These are phyloP conservation scores for Lydus trimaculatus DNA, from an alignment of 2,888 invertebrate genomes.

Conservation along the genomic window DNA sequence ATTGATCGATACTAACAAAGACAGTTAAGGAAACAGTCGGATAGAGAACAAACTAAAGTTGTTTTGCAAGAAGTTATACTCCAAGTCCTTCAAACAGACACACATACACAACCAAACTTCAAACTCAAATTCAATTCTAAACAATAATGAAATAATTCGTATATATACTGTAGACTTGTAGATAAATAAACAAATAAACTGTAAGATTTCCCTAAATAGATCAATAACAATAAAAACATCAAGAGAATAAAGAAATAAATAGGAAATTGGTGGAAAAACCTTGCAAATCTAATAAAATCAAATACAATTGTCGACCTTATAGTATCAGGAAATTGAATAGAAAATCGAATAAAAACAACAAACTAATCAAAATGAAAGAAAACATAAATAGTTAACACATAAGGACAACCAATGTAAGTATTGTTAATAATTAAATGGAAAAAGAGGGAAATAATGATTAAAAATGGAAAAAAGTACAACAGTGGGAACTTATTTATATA, in stretches of 20 bases:
- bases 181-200: not conserved
- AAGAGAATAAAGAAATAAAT: not conserved
- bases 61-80: not conserved
- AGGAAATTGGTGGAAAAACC: conserved; percentile 1
- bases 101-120: conserved; percentile 1
- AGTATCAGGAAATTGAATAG: not conserved
- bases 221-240: not conserved
- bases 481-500: not conserved
- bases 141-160: not conserved
- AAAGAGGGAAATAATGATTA: not conserved
- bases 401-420: not conserved
- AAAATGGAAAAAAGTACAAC: not conserved
- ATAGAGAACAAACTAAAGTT: not conserved
- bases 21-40: not conserved
- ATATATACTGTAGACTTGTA: not conserved
- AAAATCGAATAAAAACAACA: not conserved
- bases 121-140: not conserved
- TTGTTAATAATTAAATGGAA: not conserved
- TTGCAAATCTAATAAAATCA: not conserved
- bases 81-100: not conserved
- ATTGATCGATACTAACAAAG: too few species aligned
- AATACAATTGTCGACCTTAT: not conserved
- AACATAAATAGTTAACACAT: not conserved
- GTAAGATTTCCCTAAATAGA: too few species aligned
- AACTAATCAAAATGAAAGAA: not conserved